These are phyloP conservation scores for Andrena marginata DNA, from an alignment of 2,888 invertebrate species.

Conservation along the genomic window DNA sequence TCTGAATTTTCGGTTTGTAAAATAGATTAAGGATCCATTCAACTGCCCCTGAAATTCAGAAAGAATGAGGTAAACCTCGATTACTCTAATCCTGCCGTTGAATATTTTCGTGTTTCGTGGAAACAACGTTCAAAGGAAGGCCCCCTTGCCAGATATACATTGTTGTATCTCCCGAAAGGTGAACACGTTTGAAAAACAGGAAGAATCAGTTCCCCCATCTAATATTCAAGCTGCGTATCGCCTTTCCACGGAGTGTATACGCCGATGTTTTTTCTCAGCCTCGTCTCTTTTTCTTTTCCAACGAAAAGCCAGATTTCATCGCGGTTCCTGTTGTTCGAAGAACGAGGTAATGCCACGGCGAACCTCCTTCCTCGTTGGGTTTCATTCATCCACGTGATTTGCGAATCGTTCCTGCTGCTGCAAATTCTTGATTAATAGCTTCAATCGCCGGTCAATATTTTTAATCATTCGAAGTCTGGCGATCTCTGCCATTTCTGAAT, in stretches of 20 bases:
- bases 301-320: not conserved
- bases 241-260: not conserved
- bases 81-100: not conserved
- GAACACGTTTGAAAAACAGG: slow-evolving; percentile 10
- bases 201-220: not conserved
- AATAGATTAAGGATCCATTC: no score
- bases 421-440: no score
- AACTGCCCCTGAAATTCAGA: no score
- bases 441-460: no score
- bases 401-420: no score
- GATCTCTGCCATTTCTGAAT: no score
- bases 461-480: no score
- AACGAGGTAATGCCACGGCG: not conserved
- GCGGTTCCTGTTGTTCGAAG: not conserved
- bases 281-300: not conserved
- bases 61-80: not conserved
- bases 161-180: not conserved
- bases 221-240: slow-evolving; percentile 12
- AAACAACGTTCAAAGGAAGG: not conserved
- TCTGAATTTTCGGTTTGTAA: no score
- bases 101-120: not conserved
- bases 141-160: not conserved
- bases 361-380: not conserved
- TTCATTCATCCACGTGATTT: not conserved
- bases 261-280: not conserved